phyloP scores from a whole-genome alignment of 2,797 vertebrate species.

The Xyrichtys novacula region DNA sequence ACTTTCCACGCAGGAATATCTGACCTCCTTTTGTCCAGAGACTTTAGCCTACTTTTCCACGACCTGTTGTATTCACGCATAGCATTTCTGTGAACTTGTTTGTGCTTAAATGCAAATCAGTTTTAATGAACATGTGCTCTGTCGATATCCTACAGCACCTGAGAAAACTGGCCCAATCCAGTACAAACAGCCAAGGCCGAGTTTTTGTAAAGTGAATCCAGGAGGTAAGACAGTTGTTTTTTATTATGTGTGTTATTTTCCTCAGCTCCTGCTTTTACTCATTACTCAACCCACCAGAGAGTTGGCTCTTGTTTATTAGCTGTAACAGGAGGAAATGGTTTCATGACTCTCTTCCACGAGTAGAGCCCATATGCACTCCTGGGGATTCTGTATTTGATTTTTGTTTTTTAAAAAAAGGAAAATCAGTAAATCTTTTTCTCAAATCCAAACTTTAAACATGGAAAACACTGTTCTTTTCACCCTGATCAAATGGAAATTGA shows the following conservation, averaged over 20 bases:
- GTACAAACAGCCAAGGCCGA: constrained; percentile 5
- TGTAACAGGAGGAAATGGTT: constrained; percentile 65
- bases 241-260: constrained; percentile 56
- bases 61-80: constrained; percentile 15
- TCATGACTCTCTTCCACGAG: constrained; percentile 32
- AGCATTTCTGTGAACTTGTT: background rate
- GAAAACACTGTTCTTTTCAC: constrained; percentile 4
- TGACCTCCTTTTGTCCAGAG: constrained; percentile 15
- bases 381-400: constrained; percentile 18
- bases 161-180: constrained; percentile 35
- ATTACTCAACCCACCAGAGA: constrained; percentile 51
- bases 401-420: constrained; percentile 10
- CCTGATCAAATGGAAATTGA: background rate
- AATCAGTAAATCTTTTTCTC: constrained; percentile 28
- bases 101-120: constrained; percentile 35
- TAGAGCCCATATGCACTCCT: constrained; percentile 16
- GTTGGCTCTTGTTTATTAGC: constrained; percentile 68
- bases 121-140: constrained; percentile 31
- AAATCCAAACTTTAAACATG: constrained; percentile 14
- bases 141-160: constrained; percentile 33
- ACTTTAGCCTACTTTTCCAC: constrained; percentile 20
- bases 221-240: constrained; percentile 55
- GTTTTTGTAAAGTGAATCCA: constrained; percentile 8
- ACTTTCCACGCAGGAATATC: constrained; percentile 1
- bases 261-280: constrained; percentile 60